phyloP scores from a whole-genome alignment of 2,113 vertebrate species.

The Nicator chloris region DNA sequence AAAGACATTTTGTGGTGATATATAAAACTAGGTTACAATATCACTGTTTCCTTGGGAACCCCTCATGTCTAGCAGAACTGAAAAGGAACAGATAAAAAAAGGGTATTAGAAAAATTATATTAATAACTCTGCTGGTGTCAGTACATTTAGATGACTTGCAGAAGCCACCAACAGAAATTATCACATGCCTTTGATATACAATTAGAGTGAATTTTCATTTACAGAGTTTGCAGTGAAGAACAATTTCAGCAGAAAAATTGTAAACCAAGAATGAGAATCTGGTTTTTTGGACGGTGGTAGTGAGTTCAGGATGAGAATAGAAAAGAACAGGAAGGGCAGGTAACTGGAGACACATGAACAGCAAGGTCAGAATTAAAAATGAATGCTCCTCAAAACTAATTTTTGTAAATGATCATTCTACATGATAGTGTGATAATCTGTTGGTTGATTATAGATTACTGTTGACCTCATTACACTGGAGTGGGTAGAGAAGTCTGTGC shows the following conservation, averaged over 20 bases:
- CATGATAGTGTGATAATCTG: not conserved
- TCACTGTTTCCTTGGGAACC: slow-evolving; percentile 6
- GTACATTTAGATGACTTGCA: not conserved
- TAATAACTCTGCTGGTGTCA: not conserved
- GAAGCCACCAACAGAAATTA: not conserved
- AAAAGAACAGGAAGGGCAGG: not conserved
- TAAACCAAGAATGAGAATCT: not conserved
- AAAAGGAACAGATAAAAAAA: not conserved
- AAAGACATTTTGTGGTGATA: not conserved
- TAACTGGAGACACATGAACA: accelerated
- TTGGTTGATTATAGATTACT: not conserved
- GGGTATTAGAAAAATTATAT: not conserved
- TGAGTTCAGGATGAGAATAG: not conserved
- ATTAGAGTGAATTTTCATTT: not conserved
- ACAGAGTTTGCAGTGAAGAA: not conserved
- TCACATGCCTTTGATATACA: not conserved
- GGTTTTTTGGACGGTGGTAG: not conserved
- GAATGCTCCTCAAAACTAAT: not conserved
- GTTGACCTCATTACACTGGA: not conserved
- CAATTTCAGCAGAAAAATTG: not conserved
- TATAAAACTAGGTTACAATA: not conserved
- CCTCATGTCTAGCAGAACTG: not conserved
- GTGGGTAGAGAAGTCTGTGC: not conserved
- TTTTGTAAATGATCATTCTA: not conserved
- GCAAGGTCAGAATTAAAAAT: not conserved